Evolutionary conservation across 2,888 invertebrate species (phyloP).

Genomic region (Camponotus fellah): DNA sequence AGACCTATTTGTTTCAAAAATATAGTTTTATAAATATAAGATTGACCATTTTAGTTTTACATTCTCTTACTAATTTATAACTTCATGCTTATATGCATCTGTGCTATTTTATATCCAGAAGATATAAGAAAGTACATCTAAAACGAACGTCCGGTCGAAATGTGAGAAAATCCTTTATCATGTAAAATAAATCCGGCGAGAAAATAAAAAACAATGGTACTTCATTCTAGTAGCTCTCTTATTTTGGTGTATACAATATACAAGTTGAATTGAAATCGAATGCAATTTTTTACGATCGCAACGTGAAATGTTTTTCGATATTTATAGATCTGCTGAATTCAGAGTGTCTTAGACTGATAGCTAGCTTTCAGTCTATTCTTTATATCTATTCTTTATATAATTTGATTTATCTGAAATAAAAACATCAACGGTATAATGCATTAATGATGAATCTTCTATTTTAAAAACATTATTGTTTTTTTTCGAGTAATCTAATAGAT

Average conservation of each 20-base stretch:
- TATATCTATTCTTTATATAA: slow-evolving; percentile 11
- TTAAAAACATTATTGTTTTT: neutral
- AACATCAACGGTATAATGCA: neutral
- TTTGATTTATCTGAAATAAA: neutral
- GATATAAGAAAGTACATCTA: neutral
- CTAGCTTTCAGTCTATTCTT: neutral
- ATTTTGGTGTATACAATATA: slow-evolving; percentile 1
- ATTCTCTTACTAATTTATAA: neutral
- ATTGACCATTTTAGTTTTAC: slow-evolving; percentile 6
- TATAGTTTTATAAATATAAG: slow-evolving; percentile 27
- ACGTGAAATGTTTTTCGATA: slow-evolving; percentile 21
- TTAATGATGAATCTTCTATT: neutral
- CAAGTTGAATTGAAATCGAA: slow-evolving; percentile 33
- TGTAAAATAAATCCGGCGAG: slow-evolving; percentile 2
- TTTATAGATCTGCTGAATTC: slow-evolving; percentile 30
- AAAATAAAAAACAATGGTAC: neutral
- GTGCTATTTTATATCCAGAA: slow-evolving; percentile 8
- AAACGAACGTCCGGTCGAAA: neutral
- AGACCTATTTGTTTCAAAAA: slow-evolving; percentile 9
- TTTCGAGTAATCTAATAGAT: neutral
- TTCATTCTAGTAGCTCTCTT: neutral
- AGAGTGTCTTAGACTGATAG: slow-evolving; percentile 26
- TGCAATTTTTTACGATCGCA: slow-evolving; percentile 36
- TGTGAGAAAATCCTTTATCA: slow-evolving; percentile 21
- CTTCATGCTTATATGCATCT: neutral